phyloP scores from a whole-genome alignment of 1,140 invertebrate species.

The Drosophila biarmipes region DNA sequence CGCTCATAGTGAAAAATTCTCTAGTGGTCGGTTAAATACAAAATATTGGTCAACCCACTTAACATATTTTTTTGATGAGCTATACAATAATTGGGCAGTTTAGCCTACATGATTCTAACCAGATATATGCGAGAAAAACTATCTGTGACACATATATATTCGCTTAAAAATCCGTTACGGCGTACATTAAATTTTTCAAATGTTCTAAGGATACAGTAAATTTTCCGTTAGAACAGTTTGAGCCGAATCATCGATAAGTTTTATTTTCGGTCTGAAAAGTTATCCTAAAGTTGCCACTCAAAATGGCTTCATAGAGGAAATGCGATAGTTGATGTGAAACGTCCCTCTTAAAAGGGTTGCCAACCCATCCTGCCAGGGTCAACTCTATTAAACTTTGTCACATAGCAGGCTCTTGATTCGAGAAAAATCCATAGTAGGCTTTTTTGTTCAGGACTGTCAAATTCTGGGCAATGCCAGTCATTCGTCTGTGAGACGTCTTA shows the following conservation, averaged over 20 bases:
- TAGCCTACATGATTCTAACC: too few species aligned
- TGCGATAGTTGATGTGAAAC: not conserved
- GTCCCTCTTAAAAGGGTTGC: not conserved
- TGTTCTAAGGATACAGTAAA: not conserved
- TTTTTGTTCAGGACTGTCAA: not conserved
- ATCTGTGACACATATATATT: too few species aligned
- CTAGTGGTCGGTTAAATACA: too few species aligned
- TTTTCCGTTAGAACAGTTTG: not conserved
- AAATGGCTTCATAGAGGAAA: not conserved
- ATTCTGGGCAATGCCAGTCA: conserved; percentile 17
- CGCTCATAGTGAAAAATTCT: too few species aligned
- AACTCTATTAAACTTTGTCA: not conserved
- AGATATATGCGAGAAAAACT: too few species aligned
- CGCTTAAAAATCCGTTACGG: too few species aligned
- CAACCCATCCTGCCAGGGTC: too few species aligned
- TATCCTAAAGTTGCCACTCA: not conserved
- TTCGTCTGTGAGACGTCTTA: conserved; percentile 45
- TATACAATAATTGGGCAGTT: too few species aligned
- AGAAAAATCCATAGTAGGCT: not conserved
- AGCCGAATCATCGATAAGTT: not conserved
- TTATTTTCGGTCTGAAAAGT: not conserved
- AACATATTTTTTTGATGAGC: too few species aligned
- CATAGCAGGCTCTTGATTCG: not conserved
- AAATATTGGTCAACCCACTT: too few species aligned
- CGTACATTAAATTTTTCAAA: too few species aligned